Base-by-base conservation (phyloP, 2,888 invertebrate species). In the Notodonta dromedarius region DNA sequence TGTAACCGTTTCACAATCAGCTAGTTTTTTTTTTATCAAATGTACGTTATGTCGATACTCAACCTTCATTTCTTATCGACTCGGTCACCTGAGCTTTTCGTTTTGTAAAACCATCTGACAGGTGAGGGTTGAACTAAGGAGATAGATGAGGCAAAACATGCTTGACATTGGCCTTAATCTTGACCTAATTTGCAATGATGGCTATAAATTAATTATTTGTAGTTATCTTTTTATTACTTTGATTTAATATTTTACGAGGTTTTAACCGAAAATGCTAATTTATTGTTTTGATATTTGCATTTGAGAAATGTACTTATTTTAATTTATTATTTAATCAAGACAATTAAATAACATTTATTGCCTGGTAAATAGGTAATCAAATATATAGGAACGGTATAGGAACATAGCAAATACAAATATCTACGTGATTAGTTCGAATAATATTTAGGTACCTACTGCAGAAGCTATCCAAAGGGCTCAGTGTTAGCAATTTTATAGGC, bases 1-100 rank as follows among this genome's bases (percentile, higher is more conserved):
- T 83, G 90, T 90, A 88, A 83, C 83, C 71, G 86, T 92, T 93
- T 92, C 93, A 88, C 87, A 93, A 93, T 87, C 85, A 65, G 74
- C 71, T 69, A 70, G 70, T 68, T 79, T 85, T 85, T 86, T 82
- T 78, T 75, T 70, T 73, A 24, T 67, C 71, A 67, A 75, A 69
- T 61, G 62, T 65, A 70, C 73, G 76, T 73, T 78, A 67, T 60
- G 59, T 71, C 67, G 69, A 74, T 73, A 63, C 87, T 71, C 73
- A 52, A 52, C 52, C 52, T 52, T 52, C 52, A 52, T 32, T 5
- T 12, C 32, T 32, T 16, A 50, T 9, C 16, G 50, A 8, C 16
- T 2, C 50, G 5, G 8, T 16, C 14, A 50, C 11, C 46, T n/a
- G 46, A 46, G 46, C 9, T 24, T 24, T 24, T 2, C 24, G 9